Base-by-base conservation (phyloP, 1,140 invertebrate species). In the Cyphomyrmex costatus region DNA sequence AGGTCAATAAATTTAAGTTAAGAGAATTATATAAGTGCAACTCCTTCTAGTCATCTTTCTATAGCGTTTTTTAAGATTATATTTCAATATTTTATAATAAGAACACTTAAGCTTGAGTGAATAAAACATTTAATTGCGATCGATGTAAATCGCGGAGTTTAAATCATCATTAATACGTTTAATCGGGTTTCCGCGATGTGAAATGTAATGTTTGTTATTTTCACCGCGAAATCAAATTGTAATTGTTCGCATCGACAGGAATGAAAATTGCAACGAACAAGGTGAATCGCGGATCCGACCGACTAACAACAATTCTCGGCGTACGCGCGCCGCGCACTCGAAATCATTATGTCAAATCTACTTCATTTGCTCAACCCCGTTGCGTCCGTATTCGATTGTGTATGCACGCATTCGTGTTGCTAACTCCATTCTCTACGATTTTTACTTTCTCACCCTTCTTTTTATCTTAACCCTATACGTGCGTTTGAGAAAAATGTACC, bases 281-380 rank as follows among this genome's bases (percentile, higher is more conserved):
- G 76, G 63, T 58, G 76, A 88, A 66, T 74, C 73, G 88, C 53
- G 56, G 61, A 58, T 36, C 70, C 24, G 73, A 70, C 71, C 78
- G 65, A 70, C 71, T 61, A 78, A 86, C 80, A 90, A 86, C 86
- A 73, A 88, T 83, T 87, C 77, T 74, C 77, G 70, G 65, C 61
- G 65, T 73, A 70, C 89, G 74, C 63, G 53, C n/a, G 65, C 84
- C 63, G n/a, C n/a, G 65, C 84, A 88, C 89, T 91, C 88, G 63
- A 91, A 91, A 91, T 91, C 90, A 91, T 91, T 91, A 91, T 89
- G 90, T 89, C 90, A 89, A 89, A 91, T 91, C 90, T 83, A 91
- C 90, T 87, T 91, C 89, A 91, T 89, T 91, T 88, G 87, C 90
- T 85, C 89, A 89, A 87, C 86, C 85, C 80, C 80, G 73, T 87